These are phyloP conservation scores for Mobula hypostoma DNA, from an alignment of 2,113 vertebrate genomes.

Conservation along the genomic window DNA sequence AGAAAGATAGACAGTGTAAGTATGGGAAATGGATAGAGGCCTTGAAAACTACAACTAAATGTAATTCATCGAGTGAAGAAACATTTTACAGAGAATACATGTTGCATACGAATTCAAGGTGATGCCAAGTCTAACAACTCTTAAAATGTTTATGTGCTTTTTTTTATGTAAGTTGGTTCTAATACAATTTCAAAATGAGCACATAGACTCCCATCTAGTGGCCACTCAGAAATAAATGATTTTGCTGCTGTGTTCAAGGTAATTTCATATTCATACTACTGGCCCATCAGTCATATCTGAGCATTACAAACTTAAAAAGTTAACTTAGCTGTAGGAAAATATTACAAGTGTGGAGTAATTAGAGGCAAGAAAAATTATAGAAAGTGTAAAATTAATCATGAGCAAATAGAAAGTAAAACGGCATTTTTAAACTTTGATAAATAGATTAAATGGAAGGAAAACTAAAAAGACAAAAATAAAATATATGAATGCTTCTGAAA, in stretches of 20 bases:
- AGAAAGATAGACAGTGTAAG: neutral
- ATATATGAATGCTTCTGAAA: neutral
- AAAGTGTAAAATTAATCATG: neutral
- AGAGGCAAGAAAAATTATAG: neutral
- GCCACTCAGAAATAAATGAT: neutral
- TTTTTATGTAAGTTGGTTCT: neutral
- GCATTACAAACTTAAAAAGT: neutral
- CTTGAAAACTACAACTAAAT: neutral
- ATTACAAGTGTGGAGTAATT: neutral
- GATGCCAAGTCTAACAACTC: neutral
- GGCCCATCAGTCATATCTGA: neutral
- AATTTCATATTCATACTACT: neutral
- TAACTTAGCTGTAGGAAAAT: neutral
- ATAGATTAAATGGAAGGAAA: neutral
- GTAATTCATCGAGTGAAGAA: neutral
- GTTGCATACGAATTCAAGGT: neutral
- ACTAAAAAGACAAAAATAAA: neutral
- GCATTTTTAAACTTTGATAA: neutral
- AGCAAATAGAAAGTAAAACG: neutral
- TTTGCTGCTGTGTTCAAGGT: neutral
- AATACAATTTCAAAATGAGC: neutral
- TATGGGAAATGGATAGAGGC: neutral
- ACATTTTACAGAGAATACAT: neutral
- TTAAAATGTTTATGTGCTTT: neutral
- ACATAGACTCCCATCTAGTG: conserved; percentile 29